Evolutionary conservation across 1,140 invertebrate genomes (phyloP).

Genomic region (Drosophila novamexicana): DNA sequence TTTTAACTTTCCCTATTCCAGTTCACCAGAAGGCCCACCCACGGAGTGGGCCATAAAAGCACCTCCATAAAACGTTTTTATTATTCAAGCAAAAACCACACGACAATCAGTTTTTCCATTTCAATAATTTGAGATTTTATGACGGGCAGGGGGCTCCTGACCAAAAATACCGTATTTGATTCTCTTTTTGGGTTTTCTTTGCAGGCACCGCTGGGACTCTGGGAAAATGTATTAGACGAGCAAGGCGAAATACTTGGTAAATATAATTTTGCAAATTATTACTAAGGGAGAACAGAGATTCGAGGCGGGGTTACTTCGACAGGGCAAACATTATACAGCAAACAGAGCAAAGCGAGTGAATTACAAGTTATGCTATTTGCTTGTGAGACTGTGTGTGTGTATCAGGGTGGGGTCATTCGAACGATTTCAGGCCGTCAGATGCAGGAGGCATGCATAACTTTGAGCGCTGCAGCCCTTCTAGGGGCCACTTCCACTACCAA

Average conservation of each 20-base stretch:
- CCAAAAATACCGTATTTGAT: slow-evolving; percentile 4
- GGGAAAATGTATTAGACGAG: slow-evolving; percentile 35
- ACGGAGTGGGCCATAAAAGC: background rate
- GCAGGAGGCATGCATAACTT: slow-evolving; percentile 17
- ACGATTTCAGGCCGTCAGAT: slow-evolving; percentile 17
- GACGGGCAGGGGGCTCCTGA: background rate
- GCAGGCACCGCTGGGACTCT: slow-evolving; percentile 17
- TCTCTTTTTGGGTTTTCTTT: slow-evolving; percentile 40
- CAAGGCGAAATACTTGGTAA: slow-evolving; percentile 30
- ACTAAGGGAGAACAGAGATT: background rate
- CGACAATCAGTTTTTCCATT: slow-evolving; percentile 25
- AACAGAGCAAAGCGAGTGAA: slow-evolving; percentile 27
- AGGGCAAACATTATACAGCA: slow-evolving; percentile 23
- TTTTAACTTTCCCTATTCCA: background rate
- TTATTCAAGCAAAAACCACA: slow-evolving; percentile 31
- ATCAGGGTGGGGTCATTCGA: background rate
- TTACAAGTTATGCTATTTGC: slow-evolving; percentile 31
- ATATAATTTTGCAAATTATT: slow-evolving; percentile 36
- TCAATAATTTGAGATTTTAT: slow-evolving; percentile 11
- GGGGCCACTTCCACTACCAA: background rate
- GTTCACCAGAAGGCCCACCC: background rate
- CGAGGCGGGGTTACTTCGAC: background rate
- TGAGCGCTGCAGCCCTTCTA: background rate
- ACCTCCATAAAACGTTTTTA: slow-evolving; percentile 11
- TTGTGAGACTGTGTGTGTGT: background rate